phyloP scores from a whole-genome alignment of 2,113 vertebrate species.

The Triplophysa dalaica region DNA sequence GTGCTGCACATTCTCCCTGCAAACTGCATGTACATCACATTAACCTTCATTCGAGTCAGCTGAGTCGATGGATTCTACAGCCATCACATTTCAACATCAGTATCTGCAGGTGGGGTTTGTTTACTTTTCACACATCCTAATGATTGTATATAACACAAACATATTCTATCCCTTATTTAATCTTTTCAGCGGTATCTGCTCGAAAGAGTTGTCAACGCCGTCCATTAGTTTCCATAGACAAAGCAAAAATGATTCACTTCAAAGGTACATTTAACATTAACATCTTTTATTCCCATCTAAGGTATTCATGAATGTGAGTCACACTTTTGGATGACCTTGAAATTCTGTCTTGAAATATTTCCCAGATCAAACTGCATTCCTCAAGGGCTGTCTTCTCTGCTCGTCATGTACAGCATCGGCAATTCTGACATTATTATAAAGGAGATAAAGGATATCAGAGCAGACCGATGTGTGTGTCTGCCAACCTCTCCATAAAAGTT shows the following conservation, averaged over 20 bases:
- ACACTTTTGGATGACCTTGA: background rate
- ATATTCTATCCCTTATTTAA: background rate
- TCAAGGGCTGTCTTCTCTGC: constrained; percentile 38
- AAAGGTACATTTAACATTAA: constrained; percentile 19
- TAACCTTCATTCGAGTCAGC: constrained; percentile 1
- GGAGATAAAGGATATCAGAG: constrained; percentile 47
- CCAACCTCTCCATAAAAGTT: background rate
- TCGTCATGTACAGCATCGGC: constrained; percentile 44
- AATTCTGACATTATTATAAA: constrained; percentile 51
- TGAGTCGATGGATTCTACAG: constrained; percentile 52
- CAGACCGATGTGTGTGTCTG: constrained; percentile 51
- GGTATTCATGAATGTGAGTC: background rate
- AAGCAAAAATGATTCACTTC: background rate
- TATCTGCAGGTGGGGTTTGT: constrained; percentile 50
- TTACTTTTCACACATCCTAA: background rate
- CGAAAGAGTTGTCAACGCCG: background rate
- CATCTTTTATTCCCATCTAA: background rate
- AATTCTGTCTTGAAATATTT: constrained; percentile 2
- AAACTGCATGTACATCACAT: constrained; percentile 34
- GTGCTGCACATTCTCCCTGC: constrained; percentile 5
- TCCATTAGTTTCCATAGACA: background rate
- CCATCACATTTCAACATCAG: constrained; percentile 50
- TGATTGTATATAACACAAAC: background rate
- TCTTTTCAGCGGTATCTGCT: constrained; percentile 39
- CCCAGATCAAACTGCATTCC: constrained; percentile 25